Percentiles rank a stretch among this genome's conserved stretches.
Evolutionary conservation across 2,888 invertebrate genomes (phyloP).

Genomic region (Ophion slaviceki): DNA sequence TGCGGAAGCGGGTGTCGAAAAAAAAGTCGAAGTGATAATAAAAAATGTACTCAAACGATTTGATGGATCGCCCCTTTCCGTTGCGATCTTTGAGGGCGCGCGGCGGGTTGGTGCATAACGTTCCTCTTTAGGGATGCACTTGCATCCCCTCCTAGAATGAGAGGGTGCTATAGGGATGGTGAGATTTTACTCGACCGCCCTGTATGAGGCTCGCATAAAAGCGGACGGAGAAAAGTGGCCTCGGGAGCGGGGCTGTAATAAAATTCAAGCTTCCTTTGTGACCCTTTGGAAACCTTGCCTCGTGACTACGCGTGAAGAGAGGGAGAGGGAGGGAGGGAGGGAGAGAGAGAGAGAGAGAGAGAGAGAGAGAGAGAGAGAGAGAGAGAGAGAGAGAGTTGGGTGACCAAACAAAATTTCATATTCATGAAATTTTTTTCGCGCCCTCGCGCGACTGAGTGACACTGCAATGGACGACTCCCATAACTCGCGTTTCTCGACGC

Average conservation of each 20-base stretch:
- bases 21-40: background rate
- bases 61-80: slow-evolving; percentile 61
- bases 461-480: slow-evolving; percentile 53
- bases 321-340: slow-evolving; percentile 20
- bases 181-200: background rate
- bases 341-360: slow-evolving; percentile 5
- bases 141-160: no score
- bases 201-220: slow-evolving; percentile 46
- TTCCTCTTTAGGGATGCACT: background rate
- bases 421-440: slow-evolving; percentile 61
- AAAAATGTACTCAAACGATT: slow-evolving; percentile 57
- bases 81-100: slow-evolving; percentile 43
- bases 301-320: slow-evolving; percentile 11
- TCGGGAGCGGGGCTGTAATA: slow-evolving; percentile 49
- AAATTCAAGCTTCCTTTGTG: slow-evolving; percentile 63
- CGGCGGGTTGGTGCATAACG: background rate
- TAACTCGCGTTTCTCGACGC: slow-evolving; percentile 24
- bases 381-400: slow-evolving; percentile 26
- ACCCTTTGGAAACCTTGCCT: slow-evolving; percentile 59
- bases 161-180: background rate
- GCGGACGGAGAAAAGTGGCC: slow-evolving; percentile 61
- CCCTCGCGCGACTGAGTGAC: slow-evolving; percentile 48
- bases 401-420: slow-evolving; percentile 64
- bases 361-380: slow-evolving; percentile 13
- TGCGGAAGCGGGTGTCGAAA: background rate